Percentiles rank a stretch among this genome's conserved stretches.
phyloP scores from a whole-genome alignment of 2,113 vertebrate species.

The Larimichthys polyactis region DNA sequence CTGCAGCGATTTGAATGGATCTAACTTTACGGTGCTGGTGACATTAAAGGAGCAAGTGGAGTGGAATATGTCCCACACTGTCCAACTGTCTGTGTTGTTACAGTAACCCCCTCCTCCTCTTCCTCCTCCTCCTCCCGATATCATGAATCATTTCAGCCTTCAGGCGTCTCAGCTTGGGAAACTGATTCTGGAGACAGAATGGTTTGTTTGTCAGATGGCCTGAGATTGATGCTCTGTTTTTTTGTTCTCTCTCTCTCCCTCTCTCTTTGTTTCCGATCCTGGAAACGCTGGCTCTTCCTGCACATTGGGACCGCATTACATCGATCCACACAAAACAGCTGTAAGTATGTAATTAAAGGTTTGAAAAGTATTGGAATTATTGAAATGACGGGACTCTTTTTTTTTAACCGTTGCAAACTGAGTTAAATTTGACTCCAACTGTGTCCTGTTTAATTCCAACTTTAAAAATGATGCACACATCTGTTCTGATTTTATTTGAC shows the following conservation, averaged over 20 bases:
- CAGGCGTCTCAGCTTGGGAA: conserved; percentile 34
- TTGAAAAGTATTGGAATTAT: conserved; percentile 67
- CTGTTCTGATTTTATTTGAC: background rate
- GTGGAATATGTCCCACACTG: conserved; percentile 37
- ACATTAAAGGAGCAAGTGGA: conserved; percentile 55
- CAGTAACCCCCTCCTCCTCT: background rate
- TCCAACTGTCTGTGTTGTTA: conserved; percentile 48
- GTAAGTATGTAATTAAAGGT: conserved; percentile 82
- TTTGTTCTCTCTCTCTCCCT: conserved; percentile 18
- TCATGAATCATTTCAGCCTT: conserved; percentile 38
- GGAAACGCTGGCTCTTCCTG: conserved; percentile 46
- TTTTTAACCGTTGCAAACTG: background rate
- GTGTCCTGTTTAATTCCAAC: background rate
- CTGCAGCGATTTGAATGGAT: conserved; percentile 24
- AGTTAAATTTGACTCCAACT: background rate
- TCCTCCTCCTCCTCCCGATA: conserved; percentile 1
- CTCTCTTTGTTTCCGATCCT: conserved; percentile 25
- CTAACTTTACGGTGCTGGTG: conserved; percentile 49
- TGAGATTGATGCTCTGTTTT: conserved; percentile 50
- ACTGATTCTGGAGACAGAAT: conserved; percentile 38
- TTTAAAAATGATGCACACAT: background rate
- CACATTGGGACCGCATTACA: conserved; percentile 74
- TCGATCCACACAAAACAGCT: conserved; percentile 87
- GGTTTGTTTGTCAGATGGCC: conserved; percentile 49
- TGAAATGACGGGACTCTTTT: background rate